Conservation (phyloP, 2,113 vertebrate species). For the Varanus salvator region DNA sequence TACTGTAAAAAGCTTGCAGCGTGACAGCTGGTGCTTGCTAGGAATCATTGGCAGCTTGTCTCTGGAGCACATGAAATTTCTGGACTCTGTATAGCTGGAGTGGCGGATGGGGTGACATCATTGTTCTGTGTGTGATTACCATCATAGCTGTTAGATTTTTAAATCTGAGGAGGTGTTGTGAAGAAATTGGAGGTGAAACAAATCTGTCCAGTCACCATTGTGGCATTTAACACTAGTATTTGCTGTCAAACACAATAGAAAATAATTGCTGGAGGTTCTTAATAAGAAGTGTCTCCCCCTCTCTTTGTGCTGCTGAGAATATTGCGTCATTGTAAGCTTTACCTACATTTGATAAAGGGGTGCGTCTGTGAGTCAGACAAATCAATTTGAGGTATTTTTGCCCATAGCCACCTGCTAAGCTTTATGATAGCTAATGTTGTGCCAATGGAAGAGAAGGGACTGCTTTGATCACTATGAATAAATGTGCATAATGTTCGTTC, state of each 20-base stretch:
- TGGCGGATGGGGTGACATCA: neutral
- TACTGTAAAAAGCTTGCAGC: neutral
- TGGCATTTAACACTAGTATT: no score
- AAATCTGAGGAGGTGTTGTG: neutral
- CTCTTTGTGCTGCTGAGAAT: neutral
- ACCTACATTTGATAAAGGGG: no score
- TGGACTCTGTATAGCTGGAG: neutral
- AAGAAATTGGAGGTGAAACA: no score
- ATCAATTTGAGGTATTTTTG: neutral
- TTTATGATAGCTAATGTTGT: neutral
- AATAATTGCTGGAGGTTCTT: no score
- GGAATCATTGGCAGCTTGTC: neutral
- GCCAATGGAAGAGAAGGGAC: neutral
- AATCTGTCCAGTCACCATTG: no score
- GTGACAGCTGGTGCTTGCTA: neutral
- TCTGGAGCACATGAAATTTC: neutral
- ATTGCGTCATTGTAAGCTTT: neutral
- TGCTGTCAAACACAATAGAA: no score
- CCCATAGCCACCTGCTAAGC: neutral
- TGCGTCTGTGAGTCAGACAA: no score
- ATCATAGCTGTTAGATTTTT: neutral
- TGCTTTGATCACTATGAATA: neutral
- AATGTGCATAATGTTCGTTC: neutral
- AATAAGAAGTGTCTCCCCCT: no score
- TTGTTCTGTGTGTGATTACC: neutral